Base-by-base conservation (phyloP, 2,797 vertebrate genomes). In the Ctenopoma kingsleyae region DNA sequence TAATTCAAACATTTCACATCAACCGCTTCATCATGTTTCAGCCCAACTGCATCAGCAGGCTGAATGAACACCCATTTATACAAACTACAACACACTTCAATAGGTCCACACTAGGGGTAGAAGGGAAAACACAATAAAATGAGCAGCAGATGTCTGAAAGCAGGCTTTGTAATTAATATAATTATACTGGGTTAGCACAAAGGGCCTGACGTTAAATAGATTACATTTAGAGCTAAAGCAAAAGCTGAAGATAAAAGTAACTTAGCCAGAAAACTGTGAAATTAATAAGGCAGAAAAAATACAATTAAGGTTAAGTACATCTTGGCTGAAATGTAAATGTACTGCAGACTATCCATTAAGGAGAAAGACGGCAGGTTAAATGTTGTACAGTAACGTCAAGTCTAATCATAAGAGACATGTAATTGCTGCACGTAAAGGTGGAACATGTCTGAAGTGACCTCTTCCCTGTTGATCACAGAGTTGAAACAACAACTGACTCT, bases 391-490 rank as follows among this genome's bases (percentile, higher is more conserved):
- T 65, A 32, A 76, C 25, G 32, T 67, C 5, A 58, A n/a, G 58
- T 43, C n/a, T 82, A 63, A 87, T 83, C 52, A 72, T 48, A 64
- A 73, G 55, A 67, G 60, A 58, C 57, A 64, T 22, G 36, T 50
- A 55, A 49, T 64, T 44, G 30, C 52, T 32, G 36, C 70, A 64
- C 44, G 46, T 53, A 59, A 50, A 59, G 48, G 23, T n/a, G 17
- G 38, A 71, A 56, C 50, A 22, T 81, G 67, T 83, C 66, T 54
- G 59, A 77, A 61, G 38, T 65, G 67, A 81, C 78, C 74, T 80
- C 87, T 88, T 75, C 61, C 50, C 65, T 36, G 57, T 58, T 64
- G 65, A 83, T 86, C 61, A 74, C 73, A 82, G 80, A 80, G 78
- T 38, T 75, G 64, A 73, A 68, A 73, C 82, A 85, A 85, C 74